Conservation (phyloP, 2,797 vertebrate species). For the Dicrostonyx torquatus region DNA sequence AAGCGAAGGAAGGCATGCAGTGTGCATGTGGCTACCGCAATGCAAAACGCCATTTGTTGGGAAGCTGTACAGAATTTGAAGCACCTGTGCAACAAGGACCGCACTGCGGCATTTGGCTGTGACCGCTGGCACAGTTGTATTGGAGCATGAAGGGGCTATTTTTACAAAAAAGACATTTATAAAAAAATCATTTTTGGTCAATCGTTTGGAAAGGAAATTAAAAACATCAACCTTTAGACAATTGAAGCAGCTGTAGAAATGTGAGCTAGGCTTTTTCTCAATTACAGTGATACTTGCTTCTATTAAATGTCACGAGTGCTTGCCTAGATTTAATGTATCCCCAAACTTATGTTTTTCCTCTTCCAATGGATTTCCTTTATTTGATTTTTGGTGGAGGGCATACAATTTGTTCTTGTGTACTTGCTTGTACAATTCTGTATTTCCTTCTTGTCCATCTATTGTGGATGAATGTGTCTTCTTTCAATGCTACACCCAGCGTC, state of each 20-base stretch:
- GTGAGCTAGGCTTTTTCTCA: constrained; percentile 15
- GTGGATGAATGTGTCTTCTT: neutral
- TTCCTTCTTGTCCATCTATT: neutral
- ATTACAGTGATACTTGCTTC: neutral
- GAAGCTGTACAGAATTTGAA: neutral
- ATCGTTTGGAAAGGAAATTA: neutral
- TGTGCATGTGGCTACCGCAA: neutral
- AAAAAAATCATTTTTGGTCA: neutral
- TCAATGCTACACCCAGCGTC: neutral
- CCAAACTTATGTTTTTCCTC: constrained; percentile 7
- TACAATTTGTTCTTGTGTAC: neutral
- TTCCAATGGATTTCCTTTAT: neutral
- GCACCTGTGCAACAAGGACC: neutral
- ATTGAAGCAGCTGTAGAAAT: neutral
- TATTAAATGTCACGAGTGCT: neutral
- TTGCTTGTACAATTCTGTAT: neutral
- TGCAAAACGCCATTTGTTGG: neutral
- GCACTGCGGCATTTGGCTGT: neutral
- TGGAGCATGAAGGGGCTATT: neutral
- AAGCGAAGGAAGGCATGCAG: neutral
- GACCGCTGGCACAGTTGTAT: neutral
- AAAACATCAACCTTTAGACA: constrained; percentile 40
- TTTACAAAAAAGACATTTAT: constrained; percentile 20
- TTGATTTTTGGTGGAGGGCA: neutral
- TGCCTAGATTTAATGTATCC: neutral